phyloP scores from a whole-genome alignment of 2,797 vertebrate species.

The Hapalemur alaotrensis region DNA sequence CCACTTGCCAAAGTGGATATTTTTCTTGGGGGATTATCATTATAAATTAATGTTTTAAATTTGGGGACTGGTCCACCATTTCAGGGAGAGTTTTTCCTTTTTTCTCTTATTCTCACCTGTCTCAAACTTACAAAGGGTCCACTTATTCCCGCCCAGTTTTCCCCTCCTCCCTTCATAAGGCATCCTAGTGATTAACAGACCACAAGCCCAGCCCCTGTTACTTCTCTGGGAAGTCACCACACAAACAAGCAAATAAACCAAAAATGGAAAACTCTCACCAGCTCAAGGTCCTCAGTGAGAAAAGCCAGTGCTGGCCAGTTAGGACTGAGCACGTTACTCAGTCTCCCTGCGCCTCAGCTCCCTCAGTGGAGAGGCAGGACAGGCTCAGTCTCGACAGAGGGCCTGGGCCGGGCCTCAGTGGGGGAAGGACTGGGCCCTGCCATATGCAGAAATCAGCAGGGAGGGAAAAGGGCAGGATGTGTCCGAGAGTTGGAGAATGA shows the following conservation, averaged over 20 bases:
- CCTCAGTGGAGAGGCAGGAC: not conserved
- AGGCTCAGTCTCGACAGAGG: not conserved
- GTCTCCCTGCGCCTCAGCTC: not conserved
- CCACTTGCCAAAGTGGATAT: slow-evolving; percentile 37
- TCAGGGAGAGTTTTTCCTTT: not conserved
- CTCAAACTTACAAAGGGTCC: not conserved
- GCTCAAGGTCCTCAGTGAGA: not conserved
- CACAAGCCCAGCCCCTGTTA: not conserved
- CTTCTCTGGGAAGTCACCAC: not conserved
- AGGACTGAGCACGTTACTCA: not conserved
- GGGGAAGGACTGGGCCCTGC: not conserved
- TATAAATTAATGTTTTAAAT: slow-evolving; percentile 52
- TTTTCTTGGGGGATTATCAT: slow-evolving; percentile 55
- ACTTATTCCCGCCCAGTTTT: not conserved
- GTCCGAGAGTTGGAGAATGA: not conserved
- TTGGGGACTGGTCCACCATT: not conserved
- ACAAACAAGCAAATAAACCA: not conserved
- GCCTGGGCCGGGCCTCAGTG: not conserved
- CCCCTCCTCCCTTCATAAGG: not conserved
- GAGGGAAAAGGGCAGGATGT: not conserved
- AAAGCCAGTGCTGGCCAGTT: not conserved
- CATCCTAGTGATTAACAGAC: not conserved
- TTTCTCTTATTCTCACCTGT: not conserved
- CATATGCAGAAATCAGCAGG: not conserved
- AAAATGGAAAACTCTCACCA: not conserved